phyloP scores from a whole-genome alignment of 1,140 invertebrate species.

The Cotesia glomerata region DNA sequence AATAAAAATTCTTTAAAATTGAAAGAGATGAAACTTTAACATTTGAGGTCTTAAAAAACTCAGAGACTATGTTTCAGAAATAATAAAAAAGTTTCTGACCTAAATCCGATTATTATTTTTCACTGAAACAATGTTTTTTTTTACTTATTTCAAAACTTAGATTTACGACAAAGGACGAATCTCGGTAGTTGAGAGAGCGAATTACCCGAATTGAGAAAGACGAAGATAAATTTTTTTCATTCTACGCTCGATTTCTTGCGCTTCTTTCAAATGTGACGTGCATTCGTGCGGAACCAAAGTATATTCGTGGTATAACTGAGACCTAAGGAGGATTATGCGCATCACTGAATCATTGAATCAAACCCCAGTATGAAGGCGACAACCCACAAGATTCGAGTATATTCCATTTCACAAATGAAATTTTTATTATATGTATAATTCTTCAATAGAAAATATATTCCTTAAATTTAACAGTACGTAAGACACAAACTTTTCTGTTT shows the following conservation, averaged over 20 bases:
- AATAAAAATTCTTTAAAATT: too few species aligned
- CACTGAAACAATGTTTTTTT: not conserved
- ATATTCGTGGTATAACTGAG: slow-evolving; percentile 13
- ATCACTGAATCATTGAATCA: slow-evolving; percentile 12
- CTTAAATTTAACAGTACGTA: too few species aligned
- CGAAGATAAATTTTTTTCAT: slow-evolving; percentile 18
- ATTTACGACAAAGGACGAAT: slow-evolving; percentile 1
- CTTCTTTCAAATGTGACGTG: slow-evolving; percentile 2
- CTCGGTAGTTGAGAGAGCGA: not conserved
- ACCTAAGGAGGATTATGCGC: slow-evolving; percentile 6
- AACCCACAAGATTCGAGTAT: not conserved
- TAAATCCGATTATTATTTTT: not conserved
- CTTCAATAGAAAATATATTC: too few species aligned
- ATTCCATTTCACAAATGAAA: slow-evolving; percentile 9
- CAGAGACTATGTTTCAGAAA: too few species aligned
- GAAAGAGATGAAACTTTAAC: too few species aligned
- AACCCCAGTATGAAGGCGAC: not conserved
- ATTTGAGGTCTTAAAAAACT: too few species aligned
- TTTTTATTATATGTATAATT: not conserved
- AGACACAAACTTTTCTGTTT: too few species aligned
- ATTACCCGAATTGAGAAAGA: slow-evolving; percentile 9
- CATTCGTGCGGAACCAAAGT: slow-evolving; percentile 13
- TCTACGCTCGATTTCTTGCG: slow-evolving; percentile 16
- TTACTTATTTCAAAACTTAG: not conserved
- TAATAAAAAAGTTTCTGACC: not conserved